Evolutionary conservation across 2,113 vertebrate species (phyloP).

Genomic region (Benitochromis conjunctus): DNA sequence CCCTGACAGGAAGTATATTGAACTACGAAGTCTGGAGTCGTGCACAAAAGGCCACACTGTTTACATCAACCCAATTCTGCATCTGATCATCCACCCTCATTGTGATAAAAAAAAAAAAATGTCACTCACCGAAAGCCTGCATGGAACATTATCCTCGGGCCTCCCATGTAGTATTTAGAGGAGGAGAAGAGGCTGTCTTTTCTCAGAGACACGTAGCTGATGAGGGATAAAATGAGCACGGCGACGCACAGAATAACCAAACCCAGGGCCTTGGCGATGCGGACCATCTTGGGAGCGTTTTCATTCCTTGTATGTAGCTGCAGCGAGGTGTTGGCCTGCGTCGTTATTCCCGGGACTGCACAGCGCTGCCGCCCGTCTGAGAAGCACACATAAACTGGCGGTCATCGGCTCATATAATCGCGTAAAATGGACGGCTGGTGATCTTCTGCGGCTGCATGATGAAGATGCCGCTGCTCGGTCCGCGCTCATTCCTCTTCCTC

Average conservation of each 20-base stretch:
- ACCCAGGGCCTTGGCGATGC: slow-evolving; percentile 91
- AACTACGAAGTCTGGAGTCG: background rate
- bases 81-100: background rate
- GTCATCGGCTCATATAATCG: slow-evolving; percentile 12
- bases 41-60: slow-evolving; percentile 17
- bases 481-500: slow-evolving; percentile 38
- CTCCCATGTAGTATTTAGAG: slow-evolving; percentile 84
- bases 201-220: slow-evolving; percentile 94
- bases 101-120: background rate
- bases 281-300: slow-evolving; percentile 84
- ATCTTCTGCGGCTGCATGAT: slow-evolving; percentile 31
- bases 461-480: slow-evolving; percentile 6
- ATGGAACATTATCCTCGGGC: slow-evolving; percentile 94
- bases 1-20: background rate
- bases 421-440: slow-evolving; percentile 20
- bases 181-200: slow-evolving; percentile 91
- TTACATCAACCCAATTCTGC: background rate
- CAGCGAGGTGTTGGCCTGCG: slow-evolving; percentile 35
- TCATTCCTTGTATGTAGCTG: slow-evolving; percentile 43
- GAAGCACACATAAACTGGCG: background rate
- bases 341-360: slow-evolving; percentile 7
- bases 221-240: slow-evolving; percentile 90
- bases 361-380: background rate
- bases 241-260: slow-evolving; percentile 92
- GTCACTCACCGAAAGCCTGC: slow-evolving; percentile 91